Conservation (phyloP, 2,113 vertebrate genomes). For the Aldabrachelys gigantea region DNA sequence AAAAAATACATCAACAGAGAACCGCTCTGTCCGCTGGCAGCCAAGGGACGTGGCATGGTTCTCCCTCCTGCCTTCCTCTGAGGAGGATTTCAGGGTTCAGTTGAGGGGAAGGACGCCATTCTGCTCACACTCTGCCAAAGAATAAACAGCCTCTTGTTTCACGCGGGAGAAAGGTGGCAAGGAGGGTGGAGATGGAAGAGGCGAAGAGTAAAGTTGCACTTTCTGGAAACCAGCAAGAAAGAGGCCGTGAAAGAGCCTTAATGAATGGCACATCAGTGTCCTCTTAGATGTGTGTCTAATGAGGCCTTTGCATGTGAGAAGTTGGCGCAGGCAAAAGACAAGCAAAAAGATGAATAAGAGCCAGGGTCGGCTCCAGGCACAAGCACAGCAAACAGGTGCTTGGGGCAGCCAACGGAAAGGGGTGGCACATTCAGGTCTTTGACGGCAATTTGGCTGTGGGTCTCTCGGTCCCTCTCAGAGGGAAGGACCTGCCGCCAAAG, state of each 20-base stretch:
- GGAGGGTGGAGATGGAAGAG: constrained; percentile 40
- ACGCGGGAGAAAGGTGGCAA: not conserved
- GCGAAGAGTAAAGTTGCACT: constrained; percentile 44
- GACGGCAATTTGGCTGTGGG: no score
- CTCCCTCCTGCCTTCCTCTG: not conserved
- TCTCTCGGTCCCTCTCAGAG: no score
- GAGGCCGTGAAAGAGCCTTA: constrained; percentile 55
- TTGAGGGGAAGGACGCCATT: constrained; percentile 46
- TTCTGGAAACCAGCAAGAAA: constrained; percentile 49
- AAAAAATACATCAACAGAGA: constrained; percentile 23
- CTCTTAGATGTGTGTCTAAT: constrained; percentile 53
- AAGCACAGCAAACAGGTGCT: no score
- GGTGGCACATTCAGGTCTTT: no score
- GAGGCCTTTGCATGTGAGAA: constrained; percentile 17
- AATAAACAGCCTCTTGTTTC: constrained; percentile 26
- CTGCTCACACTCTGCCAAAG: not conserved
- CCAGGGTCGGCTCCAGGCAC: not conserved
- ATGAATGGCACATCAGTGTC: constrained; percentile 64
- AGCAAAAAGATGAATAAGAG: constrained; percentile 56
- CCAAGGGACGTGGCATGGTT: constrained; percentile 48
- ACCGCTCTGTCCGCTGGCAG: not conserved
- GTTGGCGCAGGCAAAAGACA: constrained; percentile 31
- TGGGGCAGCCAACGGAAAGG: no score
- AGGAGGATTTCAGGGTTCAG: constrained; percentile 55
- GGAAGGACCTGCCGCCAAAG: no score